Evolutionary conservation across 2,888 invertebrate species (phyloP), one percentile per base, ranked within the genome.

Genomic region (Hoplodrina ambigua): DNA sequence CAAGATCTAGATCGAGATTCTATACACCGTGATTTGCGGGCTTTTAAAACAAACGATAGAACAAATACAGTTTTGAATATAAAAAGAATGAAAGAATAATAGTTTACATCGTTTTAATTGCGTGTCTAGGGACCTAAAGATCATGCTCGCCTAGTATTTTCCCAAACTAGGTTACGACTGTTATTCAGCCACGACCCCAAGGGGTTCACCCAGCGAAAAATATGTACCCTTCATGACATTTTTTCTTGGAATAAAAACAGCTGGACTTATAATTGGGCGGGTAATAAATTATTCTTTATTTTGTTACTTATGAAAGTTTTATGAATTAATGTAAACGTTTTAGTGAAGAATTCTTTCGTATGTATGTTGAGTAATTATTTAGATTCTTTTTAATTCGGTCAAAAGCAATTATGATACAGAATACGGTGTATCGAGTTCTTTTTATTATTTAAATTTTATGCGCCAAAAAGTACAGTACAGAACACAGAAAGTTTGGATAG

Each of bases 241-340:
- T 30, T 30, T 20, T 50, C 37, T 57, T 49, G 5, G 69, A 57
- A 37, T 13, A 44, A n/a, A 15, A 41, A 15, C 33, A 19, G 11
- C 52, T 17, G 20, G 44, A 17, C 2, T 61, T 46, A 13, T 46
- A 61, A 61, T 53, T 46, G 46, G 61, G 13, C 33, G 13, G 7
- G 17, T 8, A 13, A 46, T 72, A 44, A 61, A 70, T 72, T 11
- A 61, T 71, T 60, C 44, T 41, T 30, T 62, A 41, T 56, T 33
- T 54, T 15, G 6, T 20, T 41, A 19, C 13, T 8, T 37, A 17
- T 17, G 8, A 7, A 1, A 15, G 0, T 8, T 69, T 50, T 10
- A 8, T 30, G 13, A 50, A 68, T 46, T 17, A 2, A 20, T 20
- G 15, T 15, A 33, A 1, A 1, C 3, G n/a, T 33, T 8, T n/a